Evolutionary conservation across 2,888 invertebrate genomes (phyloP), one percentile per base, ranked within the genome.

Genomic region (Eristalis arbustorum): DNA sequence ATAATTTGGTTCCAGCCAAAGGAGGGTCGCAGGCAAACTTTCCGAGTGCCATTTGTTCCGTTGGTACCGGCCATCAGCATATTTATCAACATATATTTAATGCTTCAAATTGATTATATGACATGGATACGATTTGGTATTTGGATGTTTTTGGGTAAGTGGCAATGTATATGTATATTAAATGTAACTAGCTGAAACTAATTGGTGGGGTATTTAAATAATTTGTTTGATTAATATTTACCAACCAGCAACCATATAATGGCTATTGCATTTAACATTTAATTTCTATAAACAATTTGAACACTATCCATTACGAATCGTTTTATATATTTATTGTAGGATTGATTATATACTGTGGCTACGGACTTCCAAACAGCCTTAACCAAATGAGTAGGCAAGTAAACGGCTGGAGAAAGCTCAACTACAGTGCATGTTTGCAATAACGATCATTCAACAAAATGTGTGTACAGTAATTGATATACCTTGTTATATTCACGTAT

Each of bases 41-140:
- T 93, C 73, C 93, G 97, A 96, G 97, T 98, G 8, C 98, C 98
- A 0, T 92, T 96, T 18, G 96, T 98, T 0, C 98, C 98, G 0
- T 91, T 97, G 10, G 92, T 98, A 74, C 98, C 98, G 0, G 96
- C 96, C 63, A 90, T 97, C 57, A 97, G 98, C 91, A 96, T 97
- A 89, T 95, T 97, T 89, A 94, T 96, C 63, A 98, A 98, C 91
- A 94, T 97, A 77, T 97, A 97, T 91, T 93, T 98, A 18, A 98
- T 98, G 97, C 93, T 97, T 76, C 95, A 97, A 92, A 93, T 98
- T 89, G 96, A 96, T 88, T 89, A 91, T 2, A 94, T 94, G 89
- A 98, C 98, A 1, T 98, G 98, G 98, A 94, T 97, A 31, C 93
- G 97, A 88, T 96, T 98, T 91, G 94, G 93, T 0, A 93, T 97